Evolutionary conservation across 1,140 invertebrate species (phyloP).

Genomic region (Brachionus sp.): DNA sequence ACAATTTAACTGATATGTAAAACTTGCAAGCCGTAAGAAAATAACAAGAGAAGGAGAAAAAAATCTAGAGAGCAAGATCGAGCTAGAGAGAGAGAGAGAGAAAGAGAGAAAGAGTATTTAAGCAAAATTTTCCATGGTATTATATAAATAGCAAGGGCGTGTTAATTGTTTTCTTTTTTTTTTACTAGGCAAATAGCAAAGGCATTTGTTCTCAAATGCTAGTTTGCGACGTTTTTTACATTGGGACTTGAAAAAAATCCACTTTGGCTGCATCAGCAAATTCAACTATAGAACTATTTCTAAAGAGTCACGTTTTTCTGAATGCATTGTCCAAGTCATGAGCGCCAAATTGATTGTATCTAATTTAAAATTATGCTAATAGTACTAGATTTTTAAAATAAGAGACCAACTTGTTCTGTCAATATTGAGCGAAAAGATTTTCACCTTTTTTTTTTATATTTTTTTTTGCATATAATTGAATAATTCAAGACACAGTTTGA

Average conservation of each 20-base stretch:
- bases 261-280: neutral
- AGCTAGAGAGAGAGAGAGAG: neutral
- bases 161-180: conserved; percentile 3
- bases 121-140: neutral
- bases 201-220: neutral
- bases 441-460: neutral
- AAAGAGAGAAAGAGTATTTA: neutral
- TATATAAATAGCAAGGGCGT: conserved; percentile 15
- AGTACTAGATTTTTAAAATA: neutral
- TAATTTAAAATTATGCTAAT: neutral
- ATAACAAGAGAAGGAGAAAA: neutral
- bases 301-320: neutral
- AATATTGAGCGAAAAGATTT: neutral
- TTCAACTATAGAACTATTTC: neutral
- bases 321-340: neutral
- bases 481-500: too few relatives aligned
- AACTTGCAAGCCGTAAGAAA: conserved; percentile 1
- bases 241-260: neutral
- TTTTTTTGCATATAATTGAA: too few relatives aligned
- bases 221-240: neutral
- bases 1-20: conserved; percentile 9
- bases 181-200: neutral
- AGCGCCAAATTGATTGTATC: neutral
- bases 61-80: neutral
- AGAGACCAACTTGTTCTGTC: neutral